These are phyloP conservation scores for Drosophila nr. medialis DNA, from an alignment of 2,888 invertebrate species.

Conservation along the genomic window DNA sequence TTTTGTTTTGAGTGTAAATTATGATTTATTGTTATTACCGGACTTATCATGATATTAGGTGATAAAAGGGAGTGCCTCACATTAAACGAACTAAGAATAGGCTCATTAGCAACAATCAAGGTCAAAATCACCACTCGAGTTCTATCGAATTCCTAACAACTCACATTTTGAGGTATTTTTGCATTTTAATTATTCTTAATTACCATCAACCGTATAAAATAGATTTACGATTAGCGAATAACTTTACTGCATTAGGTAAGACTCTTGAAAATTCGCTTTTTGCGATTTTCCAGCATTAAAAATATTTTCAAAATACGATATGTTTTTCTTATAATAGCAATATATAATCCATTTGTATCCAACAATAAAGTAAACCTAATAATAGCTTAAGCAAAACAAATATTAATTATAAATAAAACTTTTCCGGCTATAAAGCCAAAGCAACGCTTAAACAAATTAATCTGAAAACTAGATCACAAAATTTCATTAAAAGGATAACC, in stretches of 20 bases:
- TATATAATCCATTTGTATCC: accelerated
- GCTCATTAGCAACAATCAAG: slow-evolving; percentile 36
- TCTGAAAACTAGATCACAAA: not conserved
- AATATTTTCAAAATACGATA: not conserved
- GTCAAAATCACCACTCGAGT: slow-evolving; percentile 7
- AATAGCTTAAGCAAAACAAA: not conserved
- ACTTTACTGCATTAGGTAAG: not conserved
- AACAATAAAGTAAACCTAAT: not conserved
- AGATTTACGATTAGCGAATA: not conserved
- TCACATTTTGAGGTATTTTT: slow-evolving; percentile 10
- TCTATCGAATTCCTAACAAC: slow-evolving; percentile 13
- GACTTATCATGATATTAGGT: slow-evolving; percentile 7
- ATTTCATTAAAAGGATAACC: not conserved
- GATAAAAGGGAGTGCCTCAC: slow-evolving; percentile 14
- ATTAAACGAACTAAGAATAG: slow-evolving; percentile 11
- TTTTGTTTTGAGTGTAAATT: slow-evolving; percentile 31
- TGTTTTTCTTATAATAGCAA: not conserved
- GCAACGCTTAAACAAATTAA: not conserved
- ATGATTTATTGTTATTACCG: slow-evolving; percentile 38
- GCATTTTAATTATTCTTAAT: not conserved
- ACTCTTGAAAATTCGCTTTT: not conserved
- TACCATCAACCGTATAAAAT: not conserved
- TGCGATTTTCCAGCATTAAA: not conserved
- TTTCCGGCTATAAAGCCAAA: not conserved
- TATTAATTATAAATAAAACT: not conserved